Conservation (phyloP, 2,888 invertebrate species). For the Liposcelis brunnea region DNA sequence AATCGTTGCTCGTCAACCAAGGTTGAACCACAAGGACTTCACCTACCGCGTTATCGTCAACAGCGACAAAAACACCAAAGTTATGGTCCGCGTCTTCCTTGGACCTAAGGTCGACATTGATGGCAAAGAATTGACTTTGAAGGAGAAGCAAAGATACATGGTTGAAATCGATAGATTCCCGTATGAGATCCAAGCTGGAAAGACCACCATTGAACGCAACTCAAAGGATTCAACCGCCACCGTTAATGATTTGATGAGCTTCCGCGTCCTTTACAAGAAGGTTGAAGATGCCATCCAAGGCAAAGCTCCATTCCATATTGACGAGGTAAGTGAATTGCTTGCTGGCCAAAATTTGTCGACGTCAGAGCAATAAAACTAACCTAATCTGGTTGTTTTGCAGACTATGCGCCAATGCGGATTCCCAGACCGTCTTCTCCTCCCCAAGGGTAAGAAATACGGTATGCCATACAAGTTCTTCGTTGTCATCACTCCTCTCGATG, state of each 20-base stretch:
- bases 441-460: conserved; percentile 50
- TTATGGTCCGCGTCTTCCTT: conserved; percentile 45
- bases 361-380: no score
- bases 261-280: conserved; percentile 42
- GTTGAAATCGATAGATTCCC: conserved; percentile 45
- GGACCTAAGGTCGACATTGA: conserved; percentile 52
- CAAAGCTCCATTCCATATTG: conserved; percentile 31
- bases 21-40: conserved; percentile 47
- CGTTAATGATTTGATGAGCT: conserved; percentile 42
- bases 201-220: conserved; percentile 47
- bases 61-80: conserved; percentile 38
- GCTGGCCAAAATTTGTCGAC: neutral
- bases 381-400: no score
- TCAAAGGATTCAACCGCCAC: conserved; percentile 47
- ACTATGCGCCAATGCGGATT: conserved; percentile 26
- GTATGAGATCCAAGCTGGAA: conserved; percentile 37
- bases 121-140: conserved; percentile 27
- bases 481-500: conserved; percentile 38
- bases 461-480: conserved; percentile 45
- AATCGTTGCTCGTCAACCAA: conserved; percentile 35
- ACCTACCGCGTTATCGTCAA: conserved; percentile 35
- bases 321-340: conserved; percentile 20
- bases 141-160: conserved; percentile 23
- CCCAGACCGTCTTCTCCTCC: conserved; percentile 52
- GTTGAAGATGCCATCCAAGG: conserved; percentile 37